These are phyloP conservation scores for Gonatopus flavifemur DNA, from an alignment of 1,140 invertebrate genomes.

Conservation along the genomic window DNA sequence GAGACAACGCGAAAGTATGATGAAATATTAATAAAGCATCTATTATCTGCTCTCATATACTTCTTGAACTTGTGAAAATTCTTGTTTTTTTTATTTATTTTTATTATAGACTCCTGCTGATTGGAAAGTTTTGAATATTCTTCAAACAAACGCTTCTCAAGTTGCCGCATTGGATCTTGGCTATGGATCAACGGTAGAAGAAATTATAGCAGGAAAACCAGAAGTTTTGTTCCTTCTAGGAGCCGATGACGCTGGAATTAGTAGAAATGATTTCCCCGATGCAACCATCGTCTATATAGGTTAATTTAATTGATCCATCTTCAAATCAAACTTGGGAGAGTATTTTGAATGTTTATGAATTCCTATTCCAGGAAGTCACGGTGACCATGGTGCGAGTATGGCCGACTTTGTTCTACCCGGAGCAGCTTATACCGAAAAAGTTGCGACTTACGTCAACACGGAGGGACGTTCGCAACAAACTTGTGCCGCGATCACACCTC, in stretches of 20 bases:
- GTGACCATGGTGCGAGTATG: conserved; percentile 88
- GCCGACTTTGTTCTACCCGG: conserved; percentile 95
- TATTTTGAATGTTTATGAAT: neutral
- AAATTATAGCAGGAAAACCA: conserved; percentile 69
- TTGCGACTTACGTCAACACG: conserved; percentile 95
- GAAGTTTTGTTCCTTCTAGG: conserved; percentile 89
- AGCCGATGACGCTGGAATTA: conserved; percentile 85
- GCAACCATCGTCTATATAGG: conserved; percentile 93
- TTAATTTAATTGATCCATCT: no score
- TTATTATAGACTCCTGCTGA: conserved; percentile 48
- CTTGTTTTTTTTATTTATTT: conserved; percentile 13
- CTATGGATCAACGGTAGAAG: conserved; percentile 78
- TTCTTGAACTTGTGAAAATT: conserved; percentile 12
- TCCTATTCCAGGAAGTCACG: conserved; percentile 81
- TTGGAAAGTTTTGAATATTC: conserved; percentile 86
- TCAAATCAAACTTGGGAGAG: no score
- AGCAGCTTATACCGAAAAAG: conserved; percentile 98
- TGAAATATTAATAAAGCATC: conserved; percentile 1
- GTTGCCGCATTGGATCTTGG: conserved; percentile 96
- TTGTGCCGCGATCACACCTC: conserved; percentile 85
- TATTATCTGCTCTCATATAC: neutral
- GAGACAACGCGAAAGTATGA: conserved; percentile 51
- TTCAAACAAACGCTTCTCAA: conserved; percentile 89
- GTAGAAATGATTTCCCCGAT: conserved; percentile 78
- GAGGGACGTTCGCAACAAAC: conserved; percentile 97